These are phyloP conservation scores for Lycocerus yunnanus DNA, from an alignment of 2,888 invertebrate species.

Conservation along the genomic window DNA sequence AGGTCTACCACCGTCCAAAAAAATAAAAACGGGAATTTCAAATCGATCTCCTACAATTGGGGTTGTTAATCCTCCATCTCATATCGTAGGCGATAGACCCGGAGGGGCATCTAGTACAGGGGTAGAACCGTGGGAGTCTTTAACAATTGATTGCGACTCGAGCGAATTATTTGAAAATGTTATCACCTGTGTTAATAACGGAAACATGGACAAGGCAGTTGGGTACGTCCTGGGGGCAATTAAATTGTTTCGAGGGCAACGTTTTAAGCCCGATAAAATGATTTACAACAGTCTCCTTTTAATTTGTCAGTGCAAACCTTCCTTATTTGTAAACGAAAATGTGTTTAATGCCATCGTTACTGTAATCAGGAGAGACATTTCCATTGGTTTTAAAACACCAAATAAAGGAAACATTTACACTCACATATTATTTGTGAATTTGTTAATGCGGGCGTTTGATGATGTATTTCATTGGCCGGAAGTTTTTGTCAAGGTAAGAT, in stretches of 20 bases:
- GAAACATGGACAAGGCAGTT: conserved; percentile 79
- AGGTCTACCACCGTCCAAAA: conserved; percentile 64
- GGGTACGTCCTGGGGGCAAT: conserved; percentile 85
- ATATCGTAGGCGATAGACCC: conserved; percentile 43
- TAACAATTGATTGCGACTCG: conserved; percentile 80
- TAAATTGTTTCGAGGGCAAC: conserved; percentile 74
- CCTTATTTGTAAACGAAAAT: conserved; percentile 75
- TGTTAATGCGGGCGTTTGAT: conserved; percentile 78
- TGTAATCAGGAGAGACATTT: conserved; percentile 75
- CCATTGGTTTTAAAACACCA: conserved; percentile 69
- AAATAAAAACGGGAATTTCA: conserved; percentile 59
- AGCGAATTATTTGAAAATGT: conserved; percentile 77
- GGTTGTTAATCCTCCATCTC: conserved; percentile 36
- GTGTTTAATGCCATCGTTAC: conserved; percentile 81
- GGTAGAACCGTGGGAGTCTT: conserved; percentile 70
- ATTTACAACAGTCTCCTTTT: conserved; percentile 79
- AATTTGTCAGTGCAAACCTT: conserved; percentile 78
- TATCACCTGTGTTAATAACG: conserved; percentile 74
- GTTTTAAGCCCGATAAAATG: conserved; percentile 82
- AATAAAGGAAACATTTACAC: conserved; percentile 77
- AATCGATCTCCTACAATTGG: conserved; percentile 48
- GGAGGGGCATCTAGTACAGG: conserved; percentile 39
- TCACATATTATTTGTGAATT: conserved; percentile 82
- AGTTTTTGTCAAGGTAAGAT: conserved; percentile 79
- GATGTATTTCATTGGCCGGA: conserved; percentile 92